These are phyloP conservation scores for Turritopsis rubra DNA, from an alignment of 30 jellyfish, hydroid and myxozoan species.

Conservation along the genomic window DNA sequence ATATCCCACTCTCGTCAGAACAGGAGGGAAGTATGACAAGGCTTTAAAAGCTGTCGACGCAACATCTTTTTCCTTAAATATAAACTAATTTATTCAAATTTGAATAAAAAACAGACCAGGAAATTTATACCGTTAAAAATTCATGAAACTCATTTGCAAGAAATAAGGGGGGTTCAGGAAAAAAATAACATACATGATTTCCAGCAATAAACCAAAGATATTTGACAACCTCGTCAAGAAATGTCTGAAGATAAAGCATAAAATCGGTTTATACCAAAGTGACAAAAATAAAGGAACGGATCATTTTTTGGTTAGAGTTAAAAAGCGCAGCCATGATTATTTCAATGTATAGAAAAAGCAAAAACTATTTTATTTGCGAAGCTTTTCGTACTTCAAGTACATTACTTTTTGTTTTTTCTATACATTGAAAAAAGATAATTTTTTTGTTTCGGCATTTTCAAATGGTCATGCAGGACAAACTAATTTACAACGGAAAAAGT, in stretches of 20 bases:
- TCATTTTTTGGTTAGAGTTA: neutral
- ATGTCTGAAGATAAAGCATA: neutral
- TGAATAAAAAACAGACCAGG: neutral
- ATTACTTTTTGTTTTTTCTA: too few species aligned
- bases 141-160: neutral
- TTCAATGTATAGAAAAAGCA: neutral
- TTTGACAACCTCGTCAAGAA: slow-evolving; percentile 3
- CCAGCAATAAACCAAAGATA: slow-evolving; percentile 7
- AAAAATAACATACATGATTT: neutral
- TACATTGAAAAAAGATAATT: too few species aligned
- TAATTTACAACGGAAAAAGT: too few species aligned
- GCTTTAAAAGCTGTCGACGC: slow-evolving; percentile 7
- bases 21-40: neutral
- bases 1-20: neutral
- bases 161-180: neutral
- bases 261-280: neutral
- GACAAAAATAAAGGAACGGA: neutral
- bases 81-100: neutral
- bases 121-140: neutral
- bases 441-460: too few species aligned
- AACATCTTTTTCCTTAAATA: neutral
- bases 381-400: too few species aligned
- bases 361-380: too few species aligned
- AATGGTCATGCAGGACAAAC: too few species aligned
- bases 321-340: neutral